Evolutionary conservation across 1,140 invertebrate genomes (phyloP).

Genomic region (Trichoplusia ni): DNA sequence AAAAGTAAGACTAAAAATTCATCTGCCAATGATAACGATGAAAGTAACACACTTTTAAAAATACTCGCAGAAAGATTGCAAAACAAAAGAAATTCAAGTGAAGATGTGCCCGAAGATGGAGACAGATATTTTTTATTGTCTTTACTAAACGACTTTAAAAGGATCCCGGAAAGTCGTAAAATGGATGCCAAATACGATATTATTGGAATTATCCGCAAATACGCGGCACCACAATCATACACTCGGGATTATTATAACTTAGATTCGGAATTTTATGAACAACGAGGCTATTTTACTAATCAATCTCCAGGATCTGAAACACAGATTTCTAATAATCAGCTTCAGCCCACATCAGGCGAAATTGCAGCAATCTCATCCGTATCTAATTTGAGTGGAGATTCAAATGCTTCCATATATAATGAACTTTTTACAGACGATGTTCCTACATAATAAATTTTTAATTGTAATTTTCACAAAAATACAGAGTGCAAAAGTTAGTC

Average conservation of each 20-base stretch:
- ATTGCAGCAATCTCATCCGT: conserved; percentile 10
- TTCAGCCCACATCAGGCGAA: conserved; percentile 6
- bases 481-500: not conserved
- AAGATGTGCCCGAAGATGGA: conserved; percentile 1
- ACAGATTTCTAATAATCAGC: conserved; percentile 9
- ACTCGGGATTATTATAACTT: conserved; percentile 21
- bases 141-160: conserved; percentile 9
- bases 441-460: not conserved
- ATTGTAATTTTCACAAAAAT: not conserved
- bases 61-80: conserved; percentile 11
- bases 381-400: conserved; percentile 14
- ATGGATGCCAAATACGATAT: conserved; percentile 14
- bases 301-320: conserved; percentile 19
- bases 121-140: conserved; percentile 17
- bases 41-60: conserved; percentile 13
- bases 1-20: conserved; percentile 2
- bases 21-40: conserved; percentile 1
- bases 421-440: not conserved
- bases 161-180: conserved; percentile 8
- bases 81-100: conserved; percentile 6
- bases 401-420: conserved; percentile 1
- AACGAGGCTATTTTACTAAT: conserved; percentile 12
- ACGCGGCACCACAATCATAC: conserved; percentile 2
- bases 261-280: conserved; percentile 16
- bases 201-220: conserved; percentile 18